Conservation (phyloP, 2,797 vertebrate genomes). For the Enteromius unitaeniatus region DNA sequence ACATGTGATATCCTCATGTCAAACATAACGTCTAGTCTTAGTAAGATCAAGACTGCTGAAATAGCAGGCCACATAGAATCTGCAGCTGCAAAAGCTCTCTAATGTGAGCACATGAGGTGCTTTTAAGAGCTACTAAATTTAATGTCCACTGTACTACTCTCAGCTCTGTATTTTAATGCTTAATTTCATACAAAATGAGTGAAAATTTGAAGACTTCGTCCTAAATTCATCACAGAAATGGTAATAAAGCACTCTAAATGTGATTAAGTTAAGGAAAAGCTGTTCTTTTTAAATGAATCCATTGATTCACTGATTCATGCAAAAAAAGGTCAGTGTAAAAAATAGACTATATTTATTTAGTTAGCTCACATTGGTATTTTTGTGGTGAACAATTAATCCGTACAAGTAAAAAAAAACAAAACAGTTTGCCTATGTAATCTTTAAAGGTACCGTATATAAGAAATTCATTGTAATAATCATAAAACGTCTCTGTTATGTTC, state of each 20-base stretch:
- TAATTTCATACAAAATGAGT: not conserved
- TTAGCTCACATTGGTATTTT: too few species aligned
- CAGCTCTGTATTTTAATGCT: not conserved
- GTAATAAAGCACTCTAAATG: not conserved
- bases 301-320: not conserved
- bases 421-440: too few species aligned
- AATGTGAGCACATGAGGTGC: not conserved
- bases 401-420: too few species aligned
- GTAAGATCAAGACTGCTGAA: conserved; percentile 8
- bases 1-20: conserved; percentile 3
- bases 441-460: too few species aligned
- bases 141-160: not conserved
- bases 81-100: not conserved
- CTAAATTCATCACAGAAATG: not conserved
- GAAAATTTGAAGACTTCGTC: not conserved
- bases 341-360: too few species aligned
- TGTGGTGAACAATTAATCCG: too few species aligned
- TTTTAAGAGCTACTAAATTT: not conserved
- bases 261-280: not conserved
- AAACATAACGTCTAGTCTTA: not conserved
- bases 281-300: not conserved
- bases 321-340: not conserved
- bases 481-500: too few species aligned
- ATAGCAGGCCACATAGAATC: not conserved
- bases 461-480: too few species aligned